These are phyloP conservation scores for Tragelaphus scriptus DNA, from an alignment of 2,113 vertebrate genomes.

Conservation along the genomic window DNA sequence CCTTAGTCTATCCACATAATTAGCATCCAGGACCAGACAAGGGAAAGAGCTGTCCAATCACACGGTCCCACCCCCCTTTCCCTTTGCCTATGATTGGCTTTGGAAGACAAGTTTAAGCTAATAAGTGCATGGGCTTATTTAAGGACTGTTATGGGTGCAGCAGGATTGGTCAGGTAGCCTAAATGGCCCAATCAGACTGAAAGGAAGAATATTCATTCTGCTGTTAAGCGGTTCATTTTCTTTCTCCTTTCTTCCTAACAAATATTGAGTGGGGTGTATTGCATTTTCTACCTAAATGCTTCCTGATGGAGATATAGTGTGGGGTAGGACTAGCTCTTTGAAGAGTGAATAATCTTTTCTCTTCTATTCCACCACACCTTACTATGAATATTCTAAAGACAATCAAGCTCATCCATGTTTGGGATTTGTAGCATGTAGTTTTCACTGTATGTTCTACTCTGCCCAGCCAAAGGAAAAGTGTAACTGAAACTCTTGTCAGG, in stretches of 20 bases:
- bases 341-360: not conserved
- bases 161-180: not conserved
- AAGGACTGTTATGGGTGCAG: not conserved
- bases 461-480: fast-evolving
- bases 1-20: not conserved
- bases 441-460: not conserved
- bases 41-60: not conserved
- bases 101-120: not conserved
- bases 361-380: not conserved
- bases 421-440: not conserved
- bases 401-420: not conserved
- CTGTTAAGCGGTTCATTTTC: not conserved
- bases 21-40: not conserved
- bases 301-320: not conserved
- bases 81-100: not conserved
- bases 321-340: not conserved
- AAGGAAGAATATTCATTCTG: not conserved
- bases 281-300: not conserved
- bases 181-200: not conserved
- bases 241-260: not conserved
- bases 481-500: not conserved
- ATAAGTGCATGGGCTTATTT: not conserved
- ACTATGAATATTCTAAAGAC: not conserved
- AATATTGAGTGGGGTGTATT: not conserved
- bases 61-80: fast-evolving